phyloP scores from a whole-genome alignment of 2,797 vertebrate genomes.

The Sebastes kiyomatsui region DNA sequence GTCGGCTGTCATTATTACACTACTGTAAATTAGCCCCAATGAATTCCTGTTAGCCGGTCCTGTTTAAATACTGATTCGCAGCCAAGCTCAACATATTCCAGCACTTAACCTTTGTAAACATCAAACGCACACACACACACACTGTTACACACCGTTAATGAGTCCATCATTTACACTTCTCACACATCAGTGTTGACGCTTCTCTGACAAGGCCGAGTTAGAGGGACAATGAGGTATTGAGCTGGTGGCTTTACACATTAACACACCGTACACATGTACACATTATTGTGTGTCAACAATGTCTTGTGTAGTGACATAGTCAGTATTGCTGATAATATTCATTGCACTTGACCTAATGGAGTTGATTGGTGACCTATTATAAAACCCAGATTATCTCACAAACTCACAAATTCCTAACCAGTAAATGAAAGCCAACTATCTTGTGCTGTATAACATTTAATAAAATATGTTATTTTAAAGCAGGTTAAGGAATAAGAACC shows the following conservation, averaged over 20 bases:
- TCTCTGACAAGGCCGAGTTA: constrained; percentile 29
- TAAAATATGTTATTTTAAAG: neutral
- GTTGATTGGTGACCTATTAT: neutral
- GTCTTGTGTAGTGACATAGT: neutral
- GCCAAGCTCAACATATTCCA: constrained; percentile 43
- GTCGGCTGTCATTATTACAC: constrained; percentile 2
- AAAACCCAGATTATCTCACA: constrained; percentile 4
- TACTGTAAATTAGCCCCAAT: constrained; percentile 4
- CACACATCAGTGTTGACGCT: constrained; percentile 53
- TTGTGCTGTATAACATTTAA: neutral
- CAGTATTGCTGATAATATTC: neutral
- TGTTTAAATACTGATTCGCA: constrained; percentile 40
- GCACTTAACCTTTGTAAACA: constrained; percentile 57
- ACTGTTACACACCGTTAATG: constrained; percentile 44
- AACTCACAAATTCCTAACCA: neutral
- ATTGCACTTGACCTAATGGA: constrained; percentile 2
- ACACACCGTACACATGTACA: neutral
- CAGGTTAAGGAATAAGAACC: neutral
- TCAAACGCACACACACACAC: constrained; percentile 16
- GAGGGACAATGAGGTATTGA: constrained; percentile 18
- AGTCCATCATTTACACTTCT: constrained; percentile 52
- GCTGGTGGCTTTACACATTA: constrained; percentile 18
- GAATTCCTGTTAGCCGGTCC: constrained; percentile 11
- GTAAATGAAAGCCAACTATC: no score
- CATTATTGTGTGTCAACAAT: constrained; percentile 11